These are phyloP conservation scores for Zygogramma bicolorata DNA, from an alignment of 2,888 invertebrate genomes.

Conservation along the genomic window DNA sequence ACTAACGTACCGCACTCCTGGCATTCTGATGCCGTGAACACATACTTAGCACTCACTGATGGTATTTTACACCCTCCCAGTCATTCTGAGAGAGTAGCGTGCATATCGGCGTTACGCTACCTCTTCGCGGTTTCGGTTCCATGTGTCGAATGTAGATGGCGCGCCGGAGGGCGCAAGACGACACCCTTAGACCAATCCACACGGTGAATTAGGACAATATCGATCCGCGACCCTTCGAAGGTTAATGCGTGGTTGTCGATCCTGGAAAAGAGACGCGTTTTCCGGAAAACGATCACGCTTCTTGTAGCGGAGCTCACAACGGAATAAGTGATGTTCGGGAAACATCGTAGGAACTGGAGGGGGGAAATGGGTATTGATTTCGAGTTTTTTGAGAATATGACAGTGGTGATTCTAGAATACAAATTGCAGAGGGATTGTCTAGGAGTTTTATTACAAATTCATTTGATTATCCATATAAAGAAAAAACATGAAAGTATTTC, in stretches of 20 bases:
- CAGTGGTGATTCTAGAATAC: no score
- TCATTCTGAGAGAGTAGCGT: slow-evolving; percentile 61
- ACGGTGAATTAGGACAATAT: slow-evolving; percentile 35
- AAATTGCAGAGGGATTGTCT: no score
- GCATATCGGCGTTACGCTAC: slow-evolving; percentile 56
- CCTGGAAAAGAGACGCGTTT: background rate
- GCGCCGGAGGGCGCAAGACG: slow-evolving; percentile 57
- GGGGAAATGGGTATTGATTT: no score
- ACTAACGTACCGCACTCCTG: slow-evolving; percentile 50
- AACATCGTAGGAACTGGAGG: no score
- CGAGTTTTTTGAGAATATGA: no score
- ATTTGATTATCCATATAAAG: no score
- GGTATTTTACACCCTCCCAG: slow-evolving; percentile 57
- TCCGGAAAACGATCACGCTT: background rate
- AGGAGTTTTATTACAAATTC: no score
- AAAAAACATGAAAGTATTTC: no score
- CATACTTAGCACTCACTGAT: slow-evolving; percentile 52
- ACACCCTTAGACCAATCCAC: slow-evolving; percentile 56
- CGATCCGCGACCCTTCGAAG: slow-evolving; percentile 23
- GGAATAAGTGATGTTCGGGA: background rate
- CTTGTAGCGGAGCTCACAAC: background rate
- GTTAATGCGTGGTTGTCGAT: slow-evolving; percentile 17
- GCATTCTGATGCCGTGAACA: slow-evolving; percentile 56
- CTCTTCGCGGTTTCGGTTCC: slow-evolving; percentile 52
- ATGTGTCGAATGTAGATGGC: slow-evolving; percentile 58